Percentiles rank a stretch among this genome's conserved stretches.
Evolutionary conservation across 2,113 vertebrate species (phyloP).

Genomic region (Potamarius usumacintae): DNA sequence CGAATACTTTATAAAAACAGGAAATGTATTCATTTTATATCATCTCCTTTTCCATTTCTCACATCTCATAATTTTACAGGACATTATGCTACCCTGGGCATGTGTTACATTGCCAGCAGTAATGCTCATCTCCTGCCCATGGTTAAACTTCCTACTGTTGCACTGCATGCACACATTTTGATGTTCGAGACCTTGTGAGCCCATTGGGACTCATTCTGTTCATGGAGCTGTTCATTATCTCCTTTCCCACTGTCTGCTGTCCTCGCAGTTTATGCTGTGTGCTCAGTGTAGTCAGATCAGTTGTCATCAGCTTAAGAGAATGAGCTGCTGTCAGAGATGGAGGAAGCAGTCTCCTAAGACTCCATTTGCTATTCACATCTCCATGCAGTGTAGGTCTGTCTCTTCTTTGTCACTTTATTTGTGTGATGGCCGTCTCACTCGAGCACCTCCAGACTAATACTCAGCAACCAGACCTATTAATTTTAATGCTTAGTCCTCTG

Average conservation of each 20-base stretch:
- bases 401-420: conserved; percentile 12
- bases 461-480: conserved; percentile 30
- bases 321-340: conserved; percentile 16
- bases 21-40: not conserved
- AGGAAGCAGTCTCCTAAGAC: conserved; percentile 17
- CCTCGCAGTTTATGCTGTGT: not conserved
- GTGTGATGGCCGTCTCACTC: not conserved
- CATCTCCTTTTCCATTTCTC: not conserved
- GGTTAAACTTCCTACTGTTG: not conserved
- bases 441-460: conserved; percentile 17
- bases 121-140: not conserved
- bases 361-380: not conserved
- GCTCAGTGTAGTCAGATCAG: conserved; percentile 13
- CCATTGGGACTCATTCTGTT: conserved; percentile 14
- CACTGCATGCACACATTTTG: conserved; percentile 9
- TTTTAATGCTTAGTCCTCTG: conserved; percentile 48
- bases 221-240: conserved; percentile 20
- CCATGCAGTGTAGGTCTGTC: not conserved
- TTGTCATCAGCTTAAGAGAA: conserved; percentile 14
- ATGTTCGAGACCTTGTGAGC: conserved; percentile 6
- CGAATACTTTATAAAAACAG: not conserved
- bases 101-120: not conserved
- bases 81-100: not conserved
- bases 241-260: conserved; percentile 2
- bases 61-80: not conserved